phyloP scores from a whole-genome alignment of 2,888 invertebrate species.

The Epistrophella euchroma region DNA sequence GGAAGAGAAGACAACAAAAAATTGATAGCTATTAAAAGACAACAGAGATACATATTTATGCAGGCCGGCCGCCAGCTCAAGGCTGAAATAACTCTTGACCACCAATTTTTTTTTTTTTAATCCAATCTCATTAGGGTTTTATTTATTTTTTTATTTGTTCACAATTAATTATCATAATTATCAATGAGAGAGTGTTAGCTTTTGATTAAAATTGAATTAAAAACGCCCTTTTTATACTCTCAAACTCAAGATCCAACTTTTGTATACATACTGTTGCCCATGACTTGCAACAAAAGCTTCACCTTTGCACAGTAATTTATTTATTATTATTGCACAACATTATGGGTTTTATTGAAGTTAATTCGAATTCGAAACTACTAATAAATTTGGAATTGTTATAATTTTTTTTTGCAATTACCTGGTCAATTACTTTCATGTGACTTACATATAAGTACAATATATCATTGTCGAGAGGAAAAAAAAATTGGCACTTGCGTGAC shows the following conservation, averaged over 20 bases:
- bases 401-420: constrained; percentile 43
- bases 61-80: constrained; percentile 23
- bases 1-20: neutral
- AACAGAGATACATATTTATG: constrained; percentile 1
- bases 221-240: constrained; percentile 45
- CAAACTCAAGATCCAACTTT: constrained; percentile 13
- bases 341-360: constrained; percentile 27
- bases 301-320: constrained; percentile 37
- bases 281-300: constrained; percentile 29
- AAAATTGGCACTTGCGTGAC: constrained; percentile 20
- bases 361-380: constrained; percentile 45
- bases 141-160: constrained; percentile 5
- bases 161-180: constrained; percentile 26
- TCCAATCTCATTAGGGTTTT: constrained; percentile 41
- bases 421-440: constrained; percentile 43
- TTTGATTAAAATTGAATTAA: constrained; percentile 45
- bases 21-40: constrained; percentile 7
- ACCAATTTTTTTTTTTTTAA: constrained; percentile 35
- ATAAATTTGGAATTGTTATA: constrained; percentile 40
- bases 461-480: constrained; percentile 13
- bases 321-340: constrained; percentile 41
- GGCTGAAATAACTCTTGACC: constrained; percentile 40
- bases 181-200: constrained; percentile 23
- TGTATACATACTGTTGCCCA: neutral
- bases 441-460: neutral